Base-by-base conservation (phyloP, 2,888 invertebrate genomes). In the Leucozona laternaria region DNA sequence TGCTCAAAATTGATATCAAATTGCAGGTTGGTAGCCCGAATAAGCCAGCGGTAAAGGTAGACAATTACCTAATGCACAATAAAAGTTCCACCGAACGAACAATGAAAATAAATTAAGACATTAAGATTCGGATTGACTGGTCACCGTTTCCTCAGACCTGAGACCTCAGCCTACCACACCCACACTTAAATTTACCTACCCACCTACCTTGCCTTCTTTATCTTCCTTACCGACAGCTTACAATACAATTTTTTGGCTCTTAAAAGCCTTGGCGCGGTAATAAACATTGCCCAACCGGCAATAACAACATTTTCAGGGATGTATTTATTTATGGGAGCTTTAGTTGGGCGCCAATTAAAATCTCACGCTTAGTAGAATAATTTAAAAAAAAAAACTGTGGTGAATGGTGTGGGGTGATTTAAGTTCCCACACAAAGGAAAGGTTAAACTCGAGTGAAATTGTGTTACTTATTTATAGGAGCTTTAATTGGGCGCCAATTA, bases 101-200 rank as follows among this genome's bases (percentile, higher is more conserved):
- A 50, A 66, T 77, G 55, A 58, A 78, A 78, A 81, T 81, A 86
- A 81, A 86, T 86, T 81, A 81, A 86, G 85, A 81, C 81, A 86
- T 86, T 81, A 86, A 81, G 77, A 50, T 40, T 77, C 66, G n/a
- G 60, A 80, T 80, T 76, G 84, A 76, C 55, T 77, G 81, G 76
- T 81, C 71, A 72, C 76, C 31, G 84, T 80, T 84, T 76, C 66
- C 53, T 71, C 50, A 25, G 50, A 22, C 22, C 53, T 50, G 22
- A 50, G 22, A 8, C 64, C 34, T 66, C 40, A 62, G 58, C 64
- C 72, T 80, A 80, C 84, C 66, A 85, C 84, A 77, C 77, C 84
- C 72, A 85, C 80, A 80, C 53, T 71, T 25, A 22, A 53, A 17
- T 53, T 64, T 68, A 55, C 40, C 75, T 34, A 55, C 50, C 64